Conservation (phyloP, 2,797 vertebrate species). For the Rhynchotus rufescens region DNA sequence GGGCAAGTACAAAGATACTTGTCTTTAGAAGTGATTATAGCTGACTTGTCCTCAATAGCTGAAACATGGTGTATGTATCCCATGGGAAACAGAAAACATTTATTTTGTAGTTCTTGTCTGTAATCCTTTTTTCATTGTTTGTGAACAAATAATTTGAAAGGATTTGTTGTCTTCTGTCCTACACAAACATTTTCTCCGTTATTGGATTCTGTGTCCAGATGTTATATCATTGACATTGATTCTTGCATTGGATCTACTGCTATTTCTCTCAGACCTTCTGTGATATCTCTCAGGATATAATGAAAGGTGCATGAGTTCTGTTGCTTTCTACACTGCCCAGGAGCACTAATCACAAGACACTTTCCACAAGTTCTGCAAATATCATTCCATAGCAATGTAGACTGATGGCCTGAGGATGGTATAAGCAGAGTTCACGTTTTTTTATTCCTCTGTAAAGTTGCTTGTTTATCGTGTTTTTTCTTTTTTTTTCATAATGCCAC, state of each 20-base stretch:
- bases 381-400: background rate
- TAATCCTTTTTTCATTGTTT: background rate
- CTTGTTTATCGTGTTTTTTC: background rate
- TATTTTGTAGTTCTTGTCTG: background rate
- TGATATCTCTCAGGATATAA: background rate
- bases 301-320: background rate
- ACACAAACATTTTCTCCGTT: background rate
- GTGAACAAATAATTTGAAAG: background rate
- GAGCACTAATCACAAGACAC: background rate
- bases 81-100: background rate
- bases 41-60: background rate
- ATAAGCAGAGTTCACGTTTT: background rate
- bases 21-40: background rate
- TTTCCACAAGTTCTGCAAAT: background rate
- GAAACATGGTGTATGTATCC: background rate
- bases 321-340: background rate
- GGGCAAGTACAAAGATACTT: background rate
- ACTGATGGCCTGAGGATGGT: background rate
- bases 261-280: background rate
- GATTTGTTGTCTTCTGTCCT: background rate
- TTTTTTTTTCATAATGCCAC: background rate
- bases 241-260: background rate
- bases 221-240: background rate
- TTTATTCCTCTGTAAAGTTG: background rate
- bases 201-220: background rate